A percentile compares a stretch with the other conserved stretches of the same genome.
Evolutionary conservation across 2,888 invertebrate species (phyloP).

Genomic region (Drosophila ustulata): DNA sequence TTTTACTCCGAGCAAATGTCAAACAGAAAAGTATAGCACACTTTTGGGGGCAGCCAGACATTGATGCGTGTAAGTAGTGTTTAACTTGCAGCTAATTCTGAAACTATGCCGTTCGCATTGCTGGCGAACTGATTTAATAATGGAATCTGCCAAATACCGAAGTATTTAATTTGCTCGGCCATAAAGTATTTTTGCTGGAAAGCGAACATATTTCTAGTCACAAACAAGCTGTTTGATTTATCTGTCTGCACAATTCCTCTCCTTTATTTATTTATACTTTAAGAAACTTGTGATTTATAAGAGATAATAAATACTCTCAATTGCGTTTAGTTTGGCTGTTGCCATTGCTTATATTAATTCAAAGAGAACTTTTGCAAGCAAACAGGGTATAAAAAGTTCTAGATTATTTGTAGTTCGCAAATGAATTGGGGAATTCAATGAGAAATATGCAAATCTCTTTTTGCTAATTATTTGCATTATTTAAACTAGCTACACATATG

Average conservation of each 20-base stretch:
- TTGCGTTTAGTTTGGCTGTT: background rate
- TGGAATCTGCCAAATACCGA: background rate
- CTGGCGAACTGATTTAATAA: conserved; percentile 10
- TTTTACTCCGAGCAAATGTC: background rate
- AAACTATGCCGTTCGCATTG: conserved; percentile 2
- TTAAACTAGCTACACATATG: conserved; percentile 8
- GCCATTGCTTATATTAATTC: background rate
- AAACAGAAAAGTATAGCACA: conserved; percentile 6
- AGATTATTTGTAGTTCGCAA: background rate
- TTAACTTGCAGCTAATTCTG: conserved; percentile 12
- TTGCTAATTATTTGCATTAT: conserved; percentile 29
- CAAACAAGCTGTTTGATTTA: conserved; percentile 5
- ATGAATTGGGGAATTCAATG: background rate
- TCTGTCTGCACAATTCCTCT: conserved; percentile 1
- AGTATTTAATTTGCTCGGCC: background rate
- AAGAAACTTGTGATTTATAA: background rate
- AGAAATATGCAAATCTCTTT: conserved; percentile 16
- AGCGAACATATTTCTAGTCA: background rate
- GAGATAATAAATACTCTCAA: background rate
- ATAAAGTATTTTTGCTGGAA: background rate
- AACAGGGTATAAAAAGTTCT: background rate
- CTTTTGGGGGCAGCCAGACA: background rate
- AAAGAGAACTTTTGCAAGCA: background rate
- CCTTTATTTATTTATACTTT: background rate
- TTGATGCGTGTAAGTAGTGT: conserved; percentile 5